Evolutionary conservation across 2,113 vertebrate species (phyloP), one percentile per base, ranked within the genome.

Genomic region (Plecturocebus donacophilus): DNA sequence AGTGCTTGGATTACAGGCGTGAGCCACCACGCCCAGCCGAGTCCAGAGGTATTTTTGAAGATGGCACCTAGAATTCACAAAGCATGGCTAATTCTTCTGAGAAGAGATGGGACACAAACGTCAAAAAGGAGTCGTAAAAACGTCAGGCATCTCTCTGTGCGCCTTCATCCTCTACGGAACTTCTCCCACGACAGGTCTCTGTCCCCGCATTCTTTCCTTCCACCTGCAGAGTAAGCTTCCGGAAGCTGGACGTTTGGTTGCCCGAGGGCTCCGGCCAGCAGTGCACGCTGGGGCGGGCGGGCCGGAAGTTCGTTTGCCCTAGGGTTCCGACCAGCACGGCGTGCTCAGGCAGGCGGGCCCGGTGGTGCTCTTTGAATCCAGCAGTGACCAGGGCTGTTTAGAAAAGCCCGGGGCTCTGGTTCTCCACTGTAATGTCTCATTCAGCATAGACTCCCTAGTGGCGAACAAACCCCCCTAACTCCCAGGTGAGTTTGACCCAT

Each of bases 1-100:
- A 42, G 42, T 42, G 42, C 42, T 42, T 42, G 42, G 42, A 42
- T 42, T 42, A 42, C 42, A 42, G 42, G 42, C 42, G 42, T 42
- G 42, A 42, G 42, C 42, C 42, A 42, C 42, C 42, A 42, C 42
- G 42, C 42, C 42, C 42, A 42, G 42, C 42, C 42, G 97, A n/a
- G 99, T 93, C 66, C 76, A 61, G 30, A 30, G 35, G 21, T 25
- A 6, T 94, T 85, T 79, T 49, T 64, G 49, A 96, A 64, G 68
- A 58, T 80, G 45, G 49, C 25, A 14, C 42, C 80, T 64, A 42
- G 47, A 71, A 19, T 87, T 86, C 66, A 25, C 27, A 52, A 25
- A 66, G 25, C 64, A 25, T 42, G 8, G 1, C 68, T 73, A 45
- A 40, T 30, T 70, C 70, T 54, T 47, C 75, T 6, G 70, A 66